Conservation (phyloP, 2,888 invertebrate species). For the Keiferia lycopersicella region DNA sequence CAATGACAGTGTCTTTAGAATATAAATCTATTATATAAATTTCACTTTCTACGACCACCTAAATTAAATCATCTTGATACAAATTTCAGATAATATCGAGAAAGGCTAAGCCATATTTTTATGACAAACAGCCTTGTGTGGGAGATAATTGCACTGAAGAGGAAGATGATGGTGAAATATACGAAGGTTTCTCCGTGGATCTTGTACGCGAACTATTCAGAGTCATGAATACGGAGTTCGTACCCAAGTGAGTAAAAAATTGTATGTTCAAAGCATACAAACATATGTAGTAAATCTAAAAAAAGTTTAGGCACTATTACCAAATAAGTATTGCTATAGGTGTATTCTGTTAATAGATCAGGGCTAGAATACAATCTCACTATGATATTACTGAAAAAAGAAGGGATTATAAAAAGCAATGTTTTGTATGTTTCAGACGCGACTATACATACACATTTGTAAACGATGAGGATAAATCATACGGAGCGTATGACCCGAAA, state of each 20-base stretch:
- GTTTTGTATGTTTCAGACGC: not conserved
- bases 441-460: conserved; percentile 63
- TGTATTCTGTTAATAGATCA: no score
- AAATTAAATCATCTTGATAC: not conserved
- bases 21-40: no score
- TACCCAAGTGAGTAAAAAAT: conserved; percentile 38
- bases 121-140: conserved; percentile 75
- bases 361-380: no score
- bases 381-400: no score
- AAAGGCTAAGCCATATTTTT: conserved; percentile 88
- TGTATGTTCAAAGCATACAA: no score
- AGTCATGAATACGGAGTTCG: conserved; percentile 67
- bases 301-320: no score
- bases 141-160: conserved; percentile 65
- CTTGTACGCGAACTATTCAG: conserved; percentile 86
- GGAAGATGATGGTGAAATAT: conserved; percentile 82
- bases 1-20: no score
- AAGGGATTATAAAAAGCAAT: no score
- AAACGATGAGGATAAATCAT: conserved; percentile 48
- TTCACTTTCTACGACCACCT: no score
- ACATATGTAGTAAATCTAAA: no score
- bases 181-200: conserved; percentile 89
- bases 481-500: conserved; percentile 51
- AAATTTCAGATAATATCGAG: conserved; percentile 80
- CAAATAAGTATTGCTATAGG: no score